Conservation (phyloP, 1,140 invertebrate species). For the Diachasma alloeum region DNA sequence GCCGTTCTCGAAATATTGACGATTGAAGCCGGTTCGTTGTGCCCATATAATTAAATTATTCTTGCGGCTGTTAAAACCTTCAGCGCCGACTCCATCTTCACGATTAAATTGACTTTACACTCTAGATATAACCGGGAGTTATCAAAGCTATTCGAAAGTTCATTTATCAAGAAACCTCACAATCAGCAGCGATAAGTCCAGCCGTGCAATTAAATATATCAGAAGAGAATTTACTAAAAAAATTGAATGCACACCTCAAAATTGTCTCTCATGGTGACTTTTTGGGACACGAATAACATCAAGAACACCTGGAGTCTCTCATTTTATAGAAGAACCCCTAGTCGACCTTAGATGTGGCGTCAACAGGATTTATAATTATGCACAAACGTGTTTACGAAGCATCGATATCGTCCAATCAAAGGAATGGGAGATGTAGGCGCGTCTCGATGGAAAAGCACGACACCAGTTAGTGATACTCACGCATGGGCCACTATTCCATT, state of each 20-base stretch:
- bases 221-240: not conserved
- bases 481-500: too few relatives aligned
- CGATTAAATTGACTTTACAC: too few relatives aligned
- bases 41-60: too few relatives aligned
- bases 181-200: too few relatives aligned
- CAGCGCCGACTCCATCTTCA: too few relatives aligned
- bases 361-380: conserved; percentile 1
- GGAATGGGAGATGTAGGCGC: not conserved
- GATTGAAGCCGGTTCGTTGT: too few relatives aligned
- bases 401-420: not conserved
- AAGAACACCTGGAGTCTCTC: not conserved
- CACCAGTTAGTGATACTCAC: not conserved
- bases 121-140: too few relatives aligned
- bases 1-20: too few relatives aligned
- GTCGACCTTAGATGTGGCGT: not conserved
- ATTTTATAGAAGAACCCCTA: not conserved
- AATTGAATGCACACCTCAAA: not conserved
- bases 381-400: not conserved
- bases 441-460: not conserved
- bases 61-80: too few relatives aligned
- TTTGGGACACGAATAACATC: not conserved
- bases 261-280: not conserved
- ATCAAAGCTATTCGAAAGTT: too few relatives aligned
- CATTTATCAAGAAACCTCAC: too few relatives aligned
- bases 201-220: too few relatives aligned